Base-by-base conservation (phyloP, 1,140 invertebrate species). In the Steinernema feltiae region DNA sequence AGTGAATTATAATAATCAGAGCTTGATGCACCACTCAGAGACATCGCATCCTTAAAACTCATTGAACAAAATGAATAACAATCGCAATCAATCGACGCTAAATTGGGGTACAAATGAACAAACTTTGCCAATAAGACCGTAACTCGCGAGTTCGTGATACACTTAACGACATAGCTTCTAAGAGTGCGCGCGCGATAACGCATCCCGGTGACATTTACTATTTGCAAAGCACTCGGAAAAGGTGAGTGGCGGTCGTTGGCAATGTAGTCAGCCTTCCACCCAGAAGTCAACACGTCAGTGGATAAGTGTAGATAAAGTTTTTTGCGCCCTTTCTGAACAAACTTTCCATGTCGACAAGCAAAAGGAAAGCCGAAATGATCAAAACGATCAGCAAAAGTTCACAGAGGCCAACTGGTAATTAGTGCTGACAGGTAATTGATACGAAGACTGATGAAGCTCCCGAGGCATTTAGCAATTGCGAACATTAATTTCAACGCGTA, bases 381-480 rank as follows among this genome's bases (percentile, higher is more conserved):
- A n/a, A 46, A n/a, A n/a, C 35, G 35, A 41, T 41, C 53, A 21
- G 53, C 12, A n/a, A 63, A 27, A 63, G 53, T 63, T 63, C 53
- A 63, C 7, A n/a, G 53, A 63, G 53, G 53, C 7, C 53, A 63
- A 63, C 12, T 27, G 24, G 53, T 63, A 63, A 63, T 63, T 63
- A 63, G 53, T 27, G 12, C 15, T 63, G 53, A 63, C 53, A 63
- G 53, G 53, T 63, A 63, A 63, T 27, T 63, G 53, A 63, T 27
- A 21, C 24, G 24, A 27, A 63, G 53, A 63, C 2, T 27, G 53
- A 63, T 63, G 53, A 63, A 63, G 53, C 53, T 63, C 53, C 15
- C 53, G 18, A 63, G 53, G 24, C 53, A 27, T 27, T 63, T 63
- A 12, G 24, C 24, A 21, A 27, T 63, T 18, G 53, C 53, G 24